phyloP scores from a whole-genome alignment of 2,113 vertebrate genomes.

The Leptobrachium ailaonicum region DNA sequence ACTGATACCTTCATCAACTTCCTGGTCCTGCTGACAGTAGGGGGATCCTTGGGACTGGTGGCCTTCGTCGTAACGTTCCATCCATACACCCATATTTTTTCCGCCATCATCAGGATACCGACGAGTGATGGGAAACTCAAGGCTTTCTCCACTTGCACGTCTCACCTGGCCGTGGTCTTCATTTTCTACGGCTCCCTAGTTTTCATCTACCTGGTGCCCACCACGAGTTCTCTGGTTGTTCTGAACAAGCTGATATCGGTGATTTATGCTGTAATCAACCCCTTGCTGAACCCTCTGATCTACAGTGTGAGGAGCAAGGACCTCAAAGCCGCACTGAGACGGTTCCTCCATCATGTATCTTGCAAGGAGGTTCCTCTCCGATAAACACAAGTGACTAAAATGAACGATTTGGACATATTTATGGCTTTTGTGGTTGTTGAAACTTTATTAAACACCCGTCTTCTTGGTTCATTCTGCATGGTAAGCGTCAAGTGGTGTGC shows the following conservation, averaged over 20 bases:
- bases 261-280: constrained; percentile 1
- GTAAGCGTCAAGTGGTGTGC: too few relatives aligned
- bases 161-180: constrained; percentile 6
- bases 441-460: too few relatives aligned
- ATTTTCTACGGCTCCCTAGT: background rate
- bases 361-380: too few relatives aligned
- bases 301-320: constrained; percentile 9
- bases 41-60: background rate
- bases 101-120: background rate
- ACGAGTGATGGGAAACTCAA: background rate
- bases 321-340: background rate
- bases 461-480: too few relatives aligned
- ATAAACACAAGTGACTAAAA: too few relatives aligned
- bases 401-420: too few relatives aligned
- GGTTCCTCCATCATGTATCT: background rate
- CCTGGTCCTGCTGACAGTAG: background rate
- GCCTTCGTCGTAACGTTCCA: background rate
- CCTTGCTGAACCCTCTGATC: constrained; percentile 1
- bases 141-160: constrained; percentile 16
- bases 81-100: constrained; percentile 1
- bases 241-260: background rate
- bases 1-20: background rate
- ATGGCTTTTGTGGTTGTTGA: too few relatives aligned
- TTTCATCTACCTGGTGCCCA: background rate
- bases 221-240: background rate